phyloP scores from a whole-genome alignment of 2,797 vertebrate genomes.

The Tadarida brasiliensis region DNA sequence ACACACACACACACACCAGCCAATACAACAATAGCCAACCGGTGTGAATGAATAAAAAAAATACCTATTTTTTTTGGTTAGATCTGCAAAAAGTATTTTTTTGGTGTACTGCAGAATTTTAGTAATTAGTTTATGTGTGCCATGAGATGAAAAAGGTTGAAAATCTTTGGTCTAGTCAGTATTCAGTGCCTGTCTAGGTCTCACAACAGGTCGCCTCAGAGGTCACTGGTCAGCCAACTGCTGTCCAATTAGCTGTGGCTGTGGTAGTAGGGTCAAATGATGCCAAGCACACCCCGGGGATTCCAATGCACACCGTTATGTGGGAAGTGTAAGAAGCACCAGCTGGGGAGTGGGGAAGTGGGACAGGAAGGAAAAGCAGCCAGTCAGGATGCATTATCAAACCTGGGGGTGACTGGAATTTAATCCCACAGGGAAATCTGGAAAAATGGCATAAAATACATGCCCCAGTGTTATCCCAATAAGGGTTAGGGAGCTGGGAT shows the following conservation, averaged over 20 bases:
- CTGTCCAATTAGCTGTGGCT: background rate
- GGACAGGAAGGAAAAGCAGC: background rate
- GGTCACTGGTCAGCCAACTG: background rate
- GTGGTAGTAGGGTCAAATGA: background rate
- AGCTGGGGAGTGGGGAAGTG: background rate
- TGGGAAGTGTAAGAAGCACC: background rate
- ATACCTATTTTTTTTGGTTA: background rate
- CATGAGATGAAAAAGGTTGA: background rate
- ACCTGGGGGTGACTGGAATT: background rate
- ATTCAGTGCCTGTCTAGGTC: background rate
- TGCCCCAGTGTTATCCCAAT: background rate
- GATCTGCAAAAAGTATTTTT: background rate
- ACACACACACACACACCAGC: background rate
- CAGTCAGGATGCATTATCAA: background rate
- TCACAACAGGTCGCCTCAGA: background rate
- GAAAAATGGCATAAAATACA: background rate
- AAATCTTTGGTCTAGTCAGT: background rate
- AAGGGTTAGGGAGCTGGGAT: background rate
- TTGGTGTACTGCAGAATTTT: no score
- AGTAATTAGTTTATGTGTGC: background rate
- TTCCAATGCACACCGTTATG: background rate
- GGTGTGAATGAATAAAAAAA: background rate
- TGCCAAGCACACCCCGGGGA: background rate
- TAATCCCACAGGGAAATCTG: background rate
- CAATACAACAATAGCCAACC: background rate